Conservation (phyloP, 2,888 invertebrate species). For the Salticus scenicus region DNA sequence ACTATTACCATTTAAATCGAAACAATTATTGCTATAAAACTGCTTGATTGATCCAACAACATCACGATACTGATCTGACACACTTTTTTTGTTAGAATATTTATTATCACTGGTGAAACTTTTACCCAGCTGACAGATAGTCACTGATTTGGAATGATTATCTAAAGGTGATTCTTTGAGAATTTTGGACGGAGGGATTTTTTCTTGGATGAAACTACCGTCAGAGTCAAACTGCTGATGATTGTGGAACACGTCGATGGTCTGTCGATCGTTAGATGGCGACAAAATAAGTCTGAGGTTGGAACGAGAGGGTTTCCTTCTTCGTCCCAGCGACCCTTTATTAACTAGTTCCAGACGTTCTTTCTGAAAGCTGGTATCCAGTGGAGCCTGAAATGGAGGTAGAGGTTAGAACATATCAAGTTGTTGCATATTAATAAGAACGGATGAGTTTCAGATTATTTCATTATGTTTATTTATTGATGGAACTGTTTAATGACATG, state of each 20-base stretch:
- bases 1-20: not conserved
- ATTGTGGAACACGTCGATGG: not conserved
- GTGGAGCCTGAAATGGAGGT: constrained; percentile 39
- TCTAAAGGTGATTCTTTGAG: not conserved
- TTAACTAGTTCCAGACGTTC: constrained; percentile 54
- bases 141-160: not conserved
- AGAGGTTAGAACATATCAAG: not conserved
- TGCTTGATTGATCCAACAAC: not conserved
- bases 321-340: constrained; percentile 57
- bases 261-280: not conserved
- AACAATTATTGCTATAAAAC: not conserved
- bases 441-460: not conserved
- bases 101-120: not conserved
- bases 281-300: constrained; percentile 47
- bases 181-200: not conserved
- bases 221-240: not conserved
- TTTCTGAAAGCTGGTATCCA: constrained; percentile 65
- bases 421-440: not conserved
- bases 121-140: not conserved
- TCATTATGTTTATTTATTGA: not conserved
- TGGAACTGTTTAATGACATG: too few relatives aligned
- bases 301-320: constrained; percentile 50
- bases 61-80: not conserved
- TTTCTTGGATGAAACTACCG: too few relatives aligned
- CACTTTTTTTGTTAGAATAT: not conserved